Evolutionary conservation across 2,113 vertebrate genomes (phyloP), one percentile per base, ranked within the genome.

Genomic region (Albula goreensis): DNA sequence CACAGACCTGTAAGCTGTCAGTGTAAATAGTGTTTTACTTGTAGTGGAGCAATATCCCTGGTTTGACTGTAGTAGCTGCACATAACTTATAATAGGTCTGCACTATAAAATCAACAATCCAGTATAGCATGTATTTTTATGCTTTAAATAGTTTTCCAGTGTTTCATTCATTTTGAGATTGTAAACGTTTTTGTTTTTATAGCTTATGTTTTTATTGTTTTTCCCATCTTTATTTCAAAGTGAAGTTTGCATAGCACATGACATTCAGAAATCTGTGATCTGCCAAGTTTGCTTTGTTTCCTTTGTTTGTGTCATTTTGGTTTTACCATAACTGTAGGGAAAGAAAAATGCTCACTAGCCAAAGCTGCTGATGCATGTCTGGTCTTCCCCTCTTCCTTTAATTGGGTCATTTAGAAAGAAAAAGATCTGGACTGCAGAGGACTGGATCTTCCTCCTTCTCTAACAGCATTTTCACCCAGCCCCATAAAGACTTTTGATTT

Each of bases 21-120:
- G 91, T 90, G 91, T 94, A 95, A 95, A 96, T 96, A 96, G 95
- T 95, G 94, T 93, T 94, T 92, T 78, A 83, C 56, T 80, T 89
- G 52, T 89, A 77, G 50, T 51, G 41, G 60, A 82, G 77, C 17
- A 25, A 41, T 70, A 52, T 56, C 50, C 6, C 83, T 85, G 41
- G 60, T 5, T 74, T 22, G n/a, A 78, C 31, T 57, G 83, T n/a
- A 49, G 56, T n/a, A 70, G 80, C 57, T 17, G 49, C 60, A n/a
- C 79, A 83, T 79, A 48, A 63, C 17, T 56, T 85, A 41, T 41
- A 41, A 1, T 41, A 41, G 31, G 31, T 41, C 31, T 41, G 56
- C 57, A 79, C 78, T 81, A 41, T 82, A 12, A 56, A 12, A 12
- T 56, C 53, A 9, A 56, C 53, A 56, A 12, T 56, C 53, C 53